These are phyloP conservation scores for Leucopsar rothschildi DNA, from an alignment of 2,113 vertebrate species.

Conservation along the genomic window DNA sequence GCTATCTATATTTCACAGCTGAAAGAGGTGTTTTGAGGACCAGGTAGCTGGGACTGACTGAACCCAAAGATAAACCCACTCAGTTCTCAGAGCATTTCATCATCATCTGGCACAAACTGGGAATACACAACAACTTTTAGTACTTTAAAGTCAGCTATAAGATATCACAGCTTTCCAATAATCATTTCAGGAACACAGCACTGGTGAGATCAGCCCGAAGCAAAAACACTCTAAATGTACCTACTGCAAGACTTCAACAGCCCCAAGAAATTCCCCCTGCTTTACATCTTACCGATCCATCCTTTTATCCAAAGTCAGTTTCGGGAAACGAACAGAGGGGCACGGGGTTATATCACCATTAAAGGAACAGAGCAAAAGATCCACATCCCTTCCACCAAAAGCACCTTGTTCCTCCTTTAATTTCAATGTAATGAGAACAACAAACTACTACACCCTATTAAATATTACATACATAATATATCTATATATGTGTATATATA, in stretches of 20 bases:
- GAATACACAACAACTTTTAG: background rate
- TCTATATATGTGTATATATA: background rate
- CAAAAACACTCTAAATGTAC: background rate
- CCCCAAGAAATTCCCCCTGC: background rate
- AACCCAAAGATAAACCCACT: background rate
- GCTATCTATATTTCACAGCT: background rate
- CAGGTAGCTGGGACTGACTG: background rate
- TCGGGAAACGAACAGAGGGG: background rate
- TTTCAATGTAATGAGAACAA: background rate
- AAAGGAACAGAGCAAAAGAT: background rate
- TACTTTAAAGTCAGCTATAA: background rate
- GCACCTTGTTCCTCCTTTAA: background rate
- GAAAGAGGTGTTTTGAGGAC: background rate
- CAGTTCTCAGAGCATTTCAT: background rate
- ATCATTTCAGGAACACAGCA: background rate
- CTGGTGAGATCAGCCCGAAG: background rate
- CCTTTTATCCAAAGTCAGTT: background rate
- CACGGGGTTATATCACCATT: background rate
- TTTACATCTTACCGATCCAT: background rate
- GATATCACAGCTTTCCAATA: background rate
- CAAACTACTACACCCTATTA: background rate
- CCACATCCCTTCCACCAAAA: background rate
- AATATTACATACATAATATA: background rate
- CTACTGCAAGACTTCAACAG: background rate
- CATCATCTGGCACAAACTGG: background rate